These are phyloP conservation scores for Scolanthus callimorphus DNA, from an alignment of 92 coral and sea anemone species.

Conservation along the genomic window DNA sequence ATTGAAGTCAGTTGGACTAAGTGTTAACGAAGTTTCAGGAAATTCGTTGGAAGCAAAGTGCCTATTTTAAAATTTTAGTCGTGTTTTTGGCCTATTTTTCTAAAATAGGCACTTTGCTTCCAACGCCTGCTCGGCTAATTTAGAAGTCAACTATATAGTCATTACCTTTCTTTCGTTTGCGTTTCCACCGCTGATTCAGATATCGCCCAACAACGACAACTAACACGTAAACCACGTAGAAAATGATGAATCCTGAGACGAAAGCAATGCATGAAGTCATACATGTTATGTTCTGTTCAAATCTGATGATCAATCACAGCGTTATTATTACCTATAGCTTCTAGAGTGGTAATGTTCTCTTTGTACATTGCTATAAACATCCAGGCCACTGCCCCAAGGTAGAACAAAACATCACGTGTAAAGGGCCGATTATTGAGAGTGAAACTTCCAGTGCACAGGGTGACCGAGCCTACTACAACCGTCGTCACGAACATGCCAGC, in stretches of 20 bases:
- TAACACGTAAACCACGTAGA: constrained; percentile 75
- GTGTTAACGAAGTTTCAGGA: too few relatives aligned
- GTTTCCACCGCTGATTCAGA: constrained; percentile 66
- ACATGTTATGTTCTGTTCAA: background rate
- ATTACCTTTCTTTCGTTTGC: constrained; percentile 17
- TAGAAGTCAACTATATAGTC: too few relatives aligned
- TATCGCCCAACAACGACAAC: constrained; percentile 73
- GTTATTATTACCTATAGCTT: constrained; percentile 66
- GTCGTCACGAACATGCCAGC: constrained; percentile 99
- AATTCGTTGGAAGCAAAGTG: too few relatives aligned
- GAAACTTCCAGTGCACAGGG: constrained; percentile 46
- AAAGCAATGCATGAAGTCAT: background rate
- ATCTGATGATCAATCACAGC: background rate
- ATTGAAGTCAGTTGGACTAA: too few relatives aligned
- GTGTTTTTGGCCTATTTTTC: too few relatives aligned
- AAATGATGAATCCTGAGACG: constrained; percentile 61
- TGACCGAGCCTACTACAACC: constrained; percentile 79
- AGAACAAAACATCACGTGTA: constrained; percentile 85
- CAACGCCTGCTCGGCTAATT: too few relatives aligned
- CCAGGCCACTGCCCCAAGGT: constrained; percentile 94
- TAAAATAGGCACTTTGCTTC: too few relatives aligned
- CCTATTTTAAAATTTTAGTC: too few relatives aligned
- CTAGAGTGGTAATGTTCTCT: constrained; percentile 39
- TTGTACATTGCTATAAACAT: constrained; percentile 61
- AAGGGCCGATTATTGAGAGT: constrained; percentile 80